phyloP scores from a whole-genome alignment of 1,140 invertebrate genomes.

The Trichonephila inaurata region DNA sequence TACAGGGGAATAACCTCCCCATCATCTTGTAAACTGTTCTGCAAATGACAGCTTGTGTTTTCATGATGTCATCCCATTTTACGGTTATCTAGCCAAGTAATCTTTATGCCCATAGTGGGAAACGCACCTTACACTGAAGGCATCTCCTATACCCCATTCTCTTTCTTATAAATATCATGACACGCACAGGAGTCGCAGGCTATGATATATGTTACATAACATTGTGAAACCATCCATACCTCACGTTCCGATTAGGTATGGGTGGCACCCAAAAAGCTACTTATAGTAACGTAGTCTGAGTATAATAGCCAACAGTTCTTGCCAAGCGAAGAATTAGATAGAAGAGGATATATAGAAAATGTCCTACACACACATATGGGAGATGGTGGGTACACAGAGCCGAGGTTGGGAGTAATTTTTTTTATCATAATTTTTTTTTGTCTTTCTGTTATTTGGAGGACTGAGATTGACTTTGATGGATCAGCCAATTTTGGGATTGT shows the following conservation, averaged over 20 bases:
- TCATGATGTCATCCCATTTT: slow-evolving; percentile 30
- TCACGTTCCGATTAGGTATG: slow-evolving; percentile 68
- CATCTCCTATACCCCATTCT: neutral
- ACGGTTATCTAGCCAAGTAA: slow-evolving; percentile 24
- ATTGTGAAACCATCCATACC: slow-evolving; percentile 70
- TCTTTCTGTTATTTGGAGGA: slow-evolving; percentile 19
- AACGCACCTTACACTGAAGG: slow-evolving; percentile 12
- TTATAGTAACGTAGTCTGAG: neutral
- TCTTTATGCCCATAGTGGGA: slow-evolving; percentile 45
- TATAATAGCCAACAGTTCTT: slow-evolving; percentile 53
- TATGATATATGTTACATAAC: slow-evolving; percentile 63
- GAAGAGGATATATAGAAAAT: slow-evolving; percentile 64
- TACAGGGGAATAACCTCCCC: neutral
- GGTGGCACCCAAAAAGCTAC: slow-evolving; percentile 34
- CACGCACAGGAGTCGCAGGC: slow-evolving; percentile 35
- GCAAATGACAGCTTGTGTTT: slow-evolving; percentile 49
- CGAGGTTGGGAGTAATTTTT: neutral
- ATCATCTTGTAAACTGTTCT: neutral
- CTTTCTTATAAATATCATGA: slow-evolving; percentile 62
- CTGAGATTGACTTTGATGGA: slow-evolving; percentile 75
- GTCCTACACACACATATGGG: slow-evolving; percentile 37
- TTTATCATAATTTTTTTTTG: slow-evolving; percentile 4
- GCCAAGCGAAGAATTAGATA: slow-evolving; percentile 68
- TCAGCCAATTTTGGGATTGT: slow-evolving; percentile 67
- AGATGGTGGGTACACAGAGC: neutral